These are phyloP conservation scores for Drosophila persimilis DNA, from an alignment of 1,140 invertebrate genomes.

Conservation along the genomic window DNA sequence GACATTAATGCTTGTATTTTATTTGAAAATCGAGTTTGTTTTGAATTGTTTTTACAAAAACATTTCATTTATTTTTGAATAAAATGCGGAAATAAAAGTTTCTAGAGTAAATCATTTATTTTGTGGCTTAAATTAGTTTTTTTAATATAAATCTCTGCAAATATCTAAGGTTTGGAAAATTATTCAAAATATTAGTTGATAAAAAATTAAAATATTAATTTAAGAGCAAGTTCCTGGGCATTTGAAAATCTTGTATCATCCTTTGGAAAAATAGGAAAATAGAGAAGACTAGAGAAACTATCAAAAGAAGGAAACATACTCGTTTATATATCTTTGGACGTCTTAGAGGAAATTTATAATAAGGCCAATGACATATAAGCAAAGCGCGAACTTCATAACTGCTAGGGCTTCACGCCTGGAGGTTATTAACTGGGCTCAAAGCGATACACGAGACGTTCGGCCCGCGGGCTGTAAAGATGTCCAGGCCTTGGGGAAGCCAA, in stretches of 20 bases:
- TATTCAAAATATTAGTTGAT: too few species aligned
- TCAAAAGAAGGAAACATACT: not conserved
- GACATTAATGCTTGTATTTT: slow-evolving; percentile 26
- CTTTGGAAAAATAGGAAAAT: not conserved
- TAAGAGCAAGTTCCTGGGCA: not conserved
- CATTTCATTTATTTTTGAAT: slow-evolving; percentile 18
- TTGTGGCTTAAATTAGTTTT: not conserved
- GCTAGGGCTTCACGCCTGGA: slow-evolving; percentile 65
- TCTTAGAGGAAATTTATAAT: slow-evolving; percentile 56
- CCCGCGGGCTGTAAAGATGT: not conserved
- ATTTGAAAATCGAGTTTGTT: too few species aligned
- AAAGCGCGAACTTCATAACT: slow-evolving; percentile 73
- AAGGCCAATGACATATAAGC: slow-evolving; percentile 70
- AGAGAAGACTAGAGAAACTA: not conserved
- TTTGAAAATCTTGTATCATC: slow-evolving; percentile 9
- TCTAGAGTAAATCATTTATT: not conserved
- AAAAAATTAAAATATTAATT: not conserved
- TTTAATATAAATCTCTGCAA: not conserved
- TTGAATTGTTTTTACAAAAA: slow-evolving; percentile 9
- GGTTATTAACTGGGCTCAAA: slow-evolving; percentile 77
- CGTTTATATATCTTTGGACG: slow-evolving; percentile 47
- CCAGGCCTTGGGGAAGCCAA: slow-evolving; percentile 29
- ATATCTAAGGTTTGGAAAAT: too few species aligned
- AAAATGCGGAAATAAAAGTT: not conserved
- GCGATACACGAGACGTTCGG: slow-evolving; percentile 63